Conservation (phyloP, 2,797 vertebrate species). For the Acanthiza pusilla region DNA sequence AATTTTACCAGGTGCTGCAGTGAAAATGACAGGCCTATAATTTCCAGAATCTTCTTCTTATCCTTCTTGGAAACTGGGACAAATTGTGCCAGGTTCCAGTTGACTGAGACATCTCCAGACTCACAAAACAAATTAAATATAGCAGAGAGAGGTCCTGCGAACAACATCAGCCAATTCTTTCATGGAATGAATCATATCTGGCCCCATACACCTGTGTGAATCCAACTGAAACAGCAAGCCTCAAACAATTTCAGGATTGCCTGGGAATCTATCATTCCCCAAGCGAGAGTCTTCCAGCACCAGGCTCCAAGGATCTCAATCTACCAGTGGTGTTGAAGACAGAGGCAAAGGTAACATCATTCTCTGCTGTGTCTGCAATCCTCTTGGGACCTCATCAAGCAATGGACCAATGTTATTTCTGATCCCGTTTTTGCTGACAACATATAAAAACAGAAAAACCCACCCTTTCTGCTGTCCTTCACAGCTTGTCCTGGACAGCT, state of each 20-base stretch:
- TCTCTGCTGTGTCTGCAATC: neutral
- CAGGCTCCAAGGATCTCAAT: neutral
- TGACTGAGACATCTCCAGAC: neutral
- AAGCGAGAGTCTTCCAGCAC: neutral
- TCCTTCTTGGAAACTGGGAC: neutral
- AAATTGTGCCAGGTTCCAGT: neutral
- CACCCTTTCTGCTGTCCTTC: neutral
- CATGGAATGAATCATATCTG: neutral
- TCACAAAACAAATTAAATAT: neutral
- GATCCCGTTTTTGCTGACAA: neutral
- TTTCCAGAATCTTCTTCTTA: neutral
- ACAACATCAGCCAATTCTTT: neutral
- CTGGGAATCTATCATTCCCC: neutral
- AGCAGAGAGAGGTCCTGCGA: neutral
- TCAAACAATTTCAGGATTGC: neutral
- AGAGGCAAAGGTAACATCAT: neutral
- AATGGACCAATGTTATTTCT: neutral
- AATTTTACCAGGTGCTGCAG: neutral
- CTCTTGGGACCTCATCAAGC: neutral
- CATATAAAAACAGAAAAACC: neutral
- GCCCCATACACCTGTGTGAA: neutral
- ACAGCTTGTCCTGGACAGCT: neutral
- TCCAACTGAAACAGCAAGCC: neutral
- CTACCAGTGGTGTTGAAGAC: neutral
- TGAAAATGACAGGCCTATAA: neutral